A percentile compares a stretch with the other conserved stretches of the same genome.
Evolutionary conservation across 2,888 invertebrate species (phyloP).

Genomic region (Rhogogaster chlorosoma): DNA sequence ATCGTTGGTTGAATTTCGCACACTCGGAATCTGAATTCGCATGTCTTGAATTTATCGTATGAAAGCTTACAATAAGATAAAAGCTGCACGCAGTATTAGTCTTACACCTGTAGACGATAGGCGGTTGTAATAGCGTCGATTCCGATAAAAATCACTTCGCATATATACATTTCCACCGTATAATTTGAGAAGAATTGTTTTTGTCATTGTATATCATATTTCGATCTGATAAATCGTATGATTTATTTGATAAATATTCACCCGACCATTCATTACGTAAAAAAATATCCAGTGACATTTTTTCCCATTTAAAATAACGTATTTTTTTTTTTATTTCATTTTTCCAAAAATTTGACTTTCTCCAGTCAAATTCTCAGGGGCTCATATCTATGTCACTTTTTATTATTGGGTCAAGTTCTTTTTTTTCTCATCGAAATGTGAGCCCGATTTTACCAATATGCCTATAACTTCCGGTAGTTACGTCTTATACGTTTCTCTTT

Average conservation of each 20-base stretch:
- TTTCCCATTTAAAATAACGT: background rate
- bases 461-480: background rate
- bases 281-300: background rate
- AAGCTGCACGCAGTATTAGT: constrained; percentile 3
- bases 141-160: background rate
- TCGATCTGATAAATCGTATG: background rate
- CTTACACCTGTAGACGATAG: background rate
- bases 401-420: background rate
- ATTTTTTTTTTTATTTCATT: background rate
- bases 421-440: background rate
- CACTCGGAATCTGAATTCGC: background rate
- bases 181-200: background rate
- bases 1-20: background rate
- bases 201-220: background rate
- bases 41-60: background rate
- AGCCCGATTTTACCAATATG: background rate
- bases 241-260: background rate
- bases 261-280: background rate
- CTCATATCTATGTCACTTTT: background rate
- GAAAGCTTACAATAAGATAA: background rate
- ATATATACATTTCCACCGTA: background rate
- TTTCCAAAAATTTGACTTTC: background rate
- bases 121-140: background rate
- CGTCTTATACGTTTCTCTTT: background rate
- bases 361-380: background rate